Percentiles rank a stretch among this genome's conserved stretches.
These are phyloP conservation scores for Harpalus rufipes DNA, from an alignment of 2,888 invertebrate species.

Conservation along the genomic window DNA sequence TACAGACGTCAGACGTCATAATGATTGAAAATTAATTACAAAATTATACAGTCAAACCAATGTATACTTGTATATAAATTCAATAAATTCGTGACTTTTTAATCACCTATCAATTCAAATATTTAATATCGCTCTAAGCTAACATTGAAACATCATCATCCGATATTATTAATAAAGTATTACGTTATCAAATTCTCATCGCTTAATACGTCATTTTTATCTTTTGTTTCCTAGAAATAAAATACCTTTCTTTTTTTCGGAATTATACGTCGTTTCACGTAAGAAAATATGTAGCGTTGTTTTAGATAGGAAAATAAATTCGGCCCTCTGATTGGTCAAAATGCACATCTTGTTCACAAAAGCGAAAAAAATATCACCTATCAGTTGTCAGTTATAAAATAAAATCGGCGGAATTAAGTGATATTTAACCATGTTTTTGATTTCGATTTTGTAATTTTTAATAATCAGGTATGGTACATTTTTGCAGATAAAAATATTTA, in stretches of 20 bases:
- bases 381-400: too few species aligned
- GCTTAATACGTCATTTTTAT: constrained; percentile 6
- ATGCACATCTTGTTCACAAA: too few species aligned
- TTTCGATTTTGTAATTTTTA: too few species aligned
- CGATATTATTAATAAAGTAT: constrained; percentile 43
- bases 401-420: too few species aligned
- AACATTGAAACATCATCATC: constrained; percentile 38
- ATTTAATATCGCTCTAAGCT: constrained; percentile 10
- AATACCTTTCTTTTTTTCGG: constrained; percentile 12
- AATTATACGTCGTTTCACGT: background rate
- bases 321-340: too few species aligned
- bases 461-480: too few species aligned
- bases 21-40: background rate
- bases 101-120: constrained; percentile 18
- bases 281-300: too few species aligned
- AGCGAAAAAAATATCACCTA: too few species aligned
- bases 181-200: constrained; percentile 30
- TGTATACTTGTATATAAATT: background rate
- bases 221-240: background rate
- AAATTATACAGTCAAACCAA: background rate
- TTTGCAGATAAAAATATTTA: too few species aligned
- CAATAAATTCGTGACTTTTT: constrained; percentile 9
- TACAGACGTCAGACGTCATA: background rate
- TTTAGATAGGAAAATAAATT: too few species aligned
- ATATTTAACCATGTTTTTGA: too few species aligned